Evolutionary conservation across 2,797 vertebrate species (phyloP).

Genomic region (Halcyon smyrnensis): DNA sequence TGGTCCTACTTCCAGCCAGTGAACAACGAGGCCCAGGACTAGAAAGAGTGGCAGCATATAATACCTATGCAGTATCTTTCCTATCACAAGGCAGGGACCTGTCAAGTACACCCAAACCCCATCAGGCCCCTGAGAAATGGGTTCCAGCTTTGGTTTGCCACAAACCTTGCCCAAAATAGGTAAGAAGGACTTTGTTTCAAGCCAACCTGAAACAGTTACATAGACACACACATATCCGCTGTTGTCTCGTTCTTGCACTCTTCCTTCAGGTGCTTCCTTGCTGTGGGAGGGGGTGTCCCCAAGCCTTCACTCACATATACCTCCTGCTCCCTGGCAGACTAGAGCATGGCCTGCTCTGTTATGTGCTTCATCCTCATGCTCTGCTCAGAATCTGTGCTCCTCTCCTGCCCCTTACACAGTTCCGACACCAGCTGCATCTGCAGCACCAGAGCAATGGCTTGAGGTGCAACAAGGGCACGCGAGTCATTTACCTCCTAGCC

Average conservation of each 20-base stretch:
- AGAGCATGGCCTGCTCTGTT: neutral
- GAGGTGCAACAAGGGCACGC: constrained; percentile 6
- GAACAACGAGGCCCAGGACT: neutral
- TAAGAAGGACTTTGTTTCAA: neutral
- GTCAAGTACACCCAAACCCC: neutral
- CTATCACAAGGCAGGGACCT: neutral
- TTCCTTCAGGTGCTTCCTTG: neutral
- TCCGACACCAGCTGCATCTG: neutral
- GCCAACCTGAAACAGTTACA: neutral
- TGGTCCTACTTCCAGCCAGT: neutral
- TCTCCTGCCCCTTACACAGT: neutral
- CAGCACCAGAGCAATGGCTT: neutral
- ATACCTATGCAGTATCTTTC: neutral
- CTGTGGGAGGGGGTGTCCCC: neutral
- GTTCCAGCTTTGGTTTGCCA: neutral
- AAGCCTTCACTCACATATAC: neutral
- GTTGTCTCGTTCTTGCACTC: neutral
- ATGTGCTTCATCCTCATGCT: constrained; percentile 6
- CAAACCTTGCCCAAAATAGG: neutral
- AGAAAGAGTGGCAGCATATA: neutral
- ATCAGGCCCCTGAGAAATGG: neutral
- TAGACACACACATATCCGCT: neutral
- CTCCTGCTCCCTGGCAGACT: neutral
- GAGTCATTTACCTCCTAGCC: constrained; percentile 35
- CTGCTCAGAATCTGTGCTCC: neutral